Evolutionary conservation across 2,888 invertebrate genomes (phyloP), one percentile per base, ranked within the genome.

Genomic region (Thelaira solivaga): DNA sequence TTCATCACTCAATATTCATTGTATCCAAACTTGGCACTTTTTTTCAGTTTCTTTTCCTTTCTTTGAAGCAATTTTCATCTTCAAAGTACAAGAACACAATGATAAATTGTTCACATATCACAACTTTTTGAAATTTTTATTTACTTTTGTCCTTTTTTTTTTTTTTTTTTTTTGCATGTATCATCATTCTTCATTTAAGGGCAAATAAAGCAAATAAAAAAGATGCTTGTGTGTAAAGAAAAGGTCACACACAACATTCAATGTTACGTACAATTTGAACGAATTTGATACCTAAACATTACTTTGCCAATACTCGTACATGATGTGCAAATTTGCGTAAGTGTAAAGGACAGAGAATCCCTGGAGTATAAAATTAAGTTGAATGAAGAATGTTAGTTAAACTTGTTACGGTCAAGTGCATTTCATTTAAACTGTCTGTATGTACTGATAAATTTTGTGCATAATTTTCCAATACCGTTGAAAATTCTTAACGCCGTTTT

Each of bases 91-190:
- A 36, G 49, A 22, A 59, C 59, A 73, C 59, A 74, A 69, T 78
- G 78, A 78, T 78, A 78, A 78, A 78, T 78, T 78, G 78, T 78
- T 69, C 78, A 78, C 78, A 78, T 69, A 69, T 78, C 78, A 69
- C 59, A 67, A 55, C 8, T 51, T 36, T 39, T 64, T 68, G 11
- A 16, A 36, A 29, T 31, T 55, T 53, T 45, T 61, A 51, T 62
- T 62, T 53, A 43, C n/a, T 43, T 24, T 45, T 29, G 45, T 39
- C 22, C 5, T 13, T 39, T 10, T 39, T 24, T 7, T 39, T 39
- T 39, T 13, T 13, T 39, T 4, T 39, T 16, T 61, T 34, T 24
- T 10, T 22, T 34, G 77, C n/a, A 3, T 41, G 39, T 39, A 34
- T 53, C 53, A 57, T 57, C 67, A 55, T 67, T 13, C 57, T 39